These are phyloP conservation scores for Petrocephalus schoutedeni DNA, from an alignment of 2,797 vertebrate genomes.

Conservation along the genomic window DNA sequence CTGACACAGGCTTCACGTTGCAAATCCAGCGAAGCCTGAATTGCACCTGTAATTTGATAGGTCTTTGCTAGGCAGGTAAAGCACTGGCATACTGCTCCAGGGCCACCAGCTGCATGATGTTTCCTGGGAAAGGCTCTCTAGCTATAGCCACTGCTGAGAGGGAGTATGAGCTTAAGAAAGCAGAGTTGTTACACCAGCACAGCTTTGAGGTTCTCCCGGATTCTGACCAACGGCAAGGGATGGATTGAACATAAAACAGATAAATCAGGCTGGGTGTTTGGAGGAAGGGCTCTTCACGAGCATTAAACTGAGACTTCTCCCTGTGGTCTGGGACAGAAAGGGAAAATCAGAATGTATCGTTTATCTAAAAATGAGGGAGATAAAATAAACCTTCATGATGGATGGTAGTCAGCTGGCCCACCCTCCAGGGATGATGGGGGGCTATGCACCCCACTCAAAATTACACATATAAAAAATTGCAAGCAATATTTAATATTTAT, in stretches of 20 bases:
- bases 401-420: neutral
- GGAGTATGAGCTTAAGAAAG: neutral
- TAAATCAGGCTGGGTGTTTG: neutral
- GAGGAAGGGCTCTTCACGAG: neutral
- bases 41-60: neutral
- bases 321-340: neutral
- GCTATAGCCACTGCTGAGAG: neutral
- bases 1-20: neutral
- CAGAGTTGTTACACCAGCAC: neutral
- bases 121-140: neutral
- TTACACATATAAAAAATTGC: neutral
- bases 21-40: neutral
- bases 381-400: neutral
- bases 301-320: neutral
- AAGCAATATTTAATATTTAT: neutral
- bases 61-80: neutral
- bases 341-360: neutral
- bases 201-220: neutral
- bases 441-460: neutral
- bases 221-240: neutral
- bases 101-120: neutral
- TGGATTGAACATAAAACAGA: neutral
- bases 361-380: neutral
- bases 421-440: neutral
- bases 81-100: neutral